A percentile compares a stretch with the other conserved stretches of the same genome.
phyloP scores from a whole-genome alignment of 2,888 invertebrate genomes.

The Ephialtes manifestator region DNA sequence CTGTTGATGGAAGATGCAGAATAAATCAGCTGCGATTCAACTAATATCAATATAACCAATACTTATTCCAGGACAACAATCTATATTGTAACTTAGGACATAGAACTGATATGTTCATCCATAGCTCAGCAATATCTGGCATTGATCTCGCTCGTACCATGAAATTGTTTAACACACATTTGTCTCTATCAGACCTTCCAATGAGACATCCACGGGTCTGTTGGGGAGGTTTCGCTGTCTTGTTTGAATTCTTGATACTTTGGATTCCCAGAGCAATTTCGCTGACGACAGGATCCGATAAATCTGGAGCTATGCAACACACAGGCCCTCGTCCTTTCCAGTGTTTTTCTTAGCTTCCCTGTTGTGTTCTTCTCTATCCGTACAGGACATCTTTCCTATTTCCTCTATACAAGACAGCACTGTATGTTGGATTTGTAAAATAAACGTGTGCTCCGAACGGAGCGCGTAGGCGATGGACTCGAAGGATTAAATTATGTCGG shows the following conservation, averaged over 20 bases:
- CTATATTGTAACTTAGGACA: not conserved
- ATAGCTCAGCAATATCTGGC: not conserved
- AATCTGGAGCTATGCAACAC: constrained; percentile 24
- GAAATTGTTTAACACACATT: constrained; percentile 10
- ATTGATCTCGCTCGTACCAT: not conserved
- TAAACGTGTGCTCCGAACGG: constrained; percentile 72
- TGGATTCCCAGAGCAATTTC: constrained; percentile 26
- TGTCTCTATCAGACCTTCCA: constrained; percentile 7
- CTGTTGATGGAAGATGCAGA: not conserved
- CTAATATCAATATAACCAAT: not conserved
- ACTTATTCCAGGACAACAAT: not conserved
- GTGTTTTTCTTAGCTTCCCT: constrained; percentile 43
- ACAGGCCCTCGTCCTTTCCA: constrained; percentile 33
- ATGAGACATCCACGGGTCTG: not conserved
- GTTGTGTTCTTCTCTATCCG: constrained; percentile 18
- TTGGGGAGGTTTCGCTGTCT: not conserved
- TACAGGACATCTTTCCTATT: constrained; percentile 56
- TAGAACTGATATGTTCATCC: not conserved
- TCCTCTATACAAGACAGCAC: constrained; percentile 64
- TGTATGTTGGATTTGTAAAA: constrained; percentile 73
- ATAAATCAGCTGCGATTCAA: too few species aligned
- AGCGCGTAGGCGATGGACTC: constrained; percentile 75
- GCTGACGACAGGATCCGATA: constrained; percentile 28
- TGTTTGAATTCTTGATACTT: not conserved
- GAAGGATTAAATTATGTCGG: constrained; percentile 79